These are phyloP conservation scores for Sorex maritimensis DNA, from an alignment of 2,797 vertebrate genomes.

Conservation along the genomic window DNA sequence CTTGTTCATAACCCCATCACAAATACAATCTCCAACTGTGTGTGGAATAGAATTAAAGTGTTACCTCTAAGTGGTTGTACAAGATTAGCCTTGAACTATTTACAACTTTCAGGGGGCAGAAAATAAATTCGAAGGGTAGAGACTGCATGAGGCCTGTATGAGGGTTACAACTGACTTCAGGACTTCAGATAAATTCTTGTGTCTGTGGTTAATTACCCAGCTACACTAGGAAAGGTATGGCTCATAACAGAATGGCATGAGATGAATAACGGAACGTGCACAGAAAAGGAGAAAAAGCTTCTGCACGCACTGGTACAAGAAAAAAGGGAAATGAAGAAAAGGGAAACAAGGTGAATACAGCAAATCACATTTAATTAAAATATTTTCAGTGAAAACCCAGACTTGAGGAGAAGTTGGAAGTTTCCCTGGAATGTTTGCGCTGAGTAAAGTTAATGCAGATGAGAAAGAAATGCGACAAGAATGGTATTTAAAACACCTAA, in stretches of 20 bases:
- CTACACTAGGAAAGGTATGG: too few species aligned
- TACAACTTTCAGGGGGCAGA: conserved; percentile 23
- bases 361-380: not conserved
- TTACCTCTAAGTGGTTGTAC: not conserved
- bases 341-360: too few species aligned
- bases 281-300: not conserved
- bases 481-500: too few species aligned
- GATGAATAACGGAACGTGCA: not conserved
- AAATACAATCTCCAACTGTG: not conserved
- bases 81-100: not conserved
- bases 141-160: not conserved
- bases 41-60: not conserved
- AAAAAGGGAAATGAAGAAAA: not conserved
- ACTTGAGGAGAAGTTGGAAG: not conserved
- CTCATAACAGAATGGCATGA: not conserved
- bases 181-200: too few species aligned
- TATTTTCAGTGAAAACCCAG: not conserved
- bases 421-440: not conserved
- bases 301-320: not conserved
- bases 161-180: not conserved
- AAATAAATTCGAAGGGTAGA: not conserved
- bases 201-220: not conserved
- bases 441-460: not conserved
- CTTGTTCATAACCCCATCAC: not conserved
- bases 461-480: conserved; percentile 5